Percentiles rank a stretch among this genome's conserved stretches.
Evolutionary conservation across 1,140 invertebrate species (phyloP).

Genomic region (Drosophila trapezifrons): DNA sequence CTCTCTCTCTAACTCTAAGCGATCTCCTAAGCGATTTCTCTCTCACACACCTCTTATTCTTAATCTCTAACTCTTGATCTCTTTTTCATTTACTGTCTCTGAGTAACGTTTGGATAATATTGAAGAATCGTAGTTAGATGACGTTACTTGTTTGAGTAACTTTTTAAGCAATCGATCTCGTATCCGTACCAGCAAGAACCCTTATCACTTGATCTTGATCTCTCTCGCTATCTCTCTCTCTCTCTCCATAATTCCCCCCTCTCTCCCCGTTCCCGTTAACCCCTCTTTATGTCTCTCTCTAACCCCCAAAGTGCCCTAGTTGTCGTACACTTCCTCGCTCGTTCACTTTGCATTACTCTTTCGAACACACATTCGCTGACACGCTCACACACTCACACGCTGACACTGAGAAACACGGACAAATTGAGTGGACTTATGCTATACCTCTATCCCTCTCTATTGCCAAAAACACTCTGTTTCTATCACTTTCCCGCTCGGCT

Average conservation of each 20-base stretch:
- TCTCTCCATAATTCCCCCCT: slow-evolving; percentile 25
- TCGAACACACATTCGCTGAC: slow-evolving; percentile 6
- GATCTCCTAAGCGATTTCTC: slow-evolving; percentile 33
- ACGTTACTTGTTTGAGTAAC: slow-evolving; percentile 48
- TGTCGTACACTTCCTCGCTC: slow-evolving; percentile 59
- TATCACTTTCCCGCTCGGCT: slow-evolving; percentile 19
- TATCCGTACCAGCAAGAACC: slow-evolving; percentile 47
- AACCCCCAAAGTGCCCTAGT: slow-evolving; percentile 28
- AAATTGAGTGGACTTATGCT: slow-evolving; percentile 35
- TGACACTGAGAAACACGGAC: slow-evolving; percentile 14
- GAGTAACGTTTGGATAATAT: slow-evolving; percentile 51
- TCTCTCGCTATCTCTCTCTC: slow-evolving; percentile 13
- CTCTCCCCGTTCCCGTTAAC: slow-evolving; percentile 11
- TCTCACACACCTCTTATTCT: slow-evolving; percentile 20
- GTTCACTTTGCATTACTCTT: slow-evolving; percentile 46
- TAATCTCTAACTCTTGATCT: slow-evolving; percentile 38
- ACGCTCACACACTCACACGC: slow-evolving; percentile 5
- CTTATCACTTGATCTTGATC: slow-evolving; percentile 39
- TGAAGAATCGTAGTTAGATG: slow-evolving; percentile 51
- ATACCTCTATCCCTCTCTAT: slow-evolving; percentile 11
- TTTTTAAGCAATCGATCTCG: slow-evolving; percentile 55
- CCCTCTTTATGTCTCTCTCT: slow-evolving; percentile 27
- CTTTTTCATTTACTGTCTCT: slow-evolving; percentile 43
- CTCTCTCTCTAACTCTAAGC: slow-evolving; percentile 28
- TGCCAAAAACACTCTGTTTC: slow-evolving; percentile 9